A percentile compares a stretch with the other conserved stretches of the same genome.
These are phyloP conservation scores for Lindbergichthys nudifrons DNA, from an alignment of 2,797 vertebrate genomes.

Conservation along the genomic window DNA sequence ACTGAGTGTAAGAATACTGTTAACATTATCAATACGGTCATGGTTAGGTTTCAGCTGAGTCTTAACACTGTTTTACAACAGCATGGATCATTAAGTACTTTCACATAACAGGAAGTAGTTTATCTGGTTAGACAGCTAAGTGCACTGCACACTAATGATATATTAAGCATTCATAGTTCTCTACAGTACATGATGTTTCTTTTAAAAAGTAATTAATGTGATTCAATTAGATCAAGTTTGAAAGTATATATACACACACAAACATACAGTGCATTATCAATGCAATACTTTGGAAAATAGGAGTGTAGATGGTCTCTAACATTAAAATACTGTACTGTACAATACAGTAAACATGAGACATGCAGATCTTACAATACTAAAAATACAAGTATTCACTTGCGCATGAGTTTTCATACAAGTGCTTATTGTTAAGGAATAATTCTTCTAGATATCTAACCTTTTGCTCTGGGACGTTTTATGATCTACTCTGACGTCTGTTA, in stretches of 20 bases:
- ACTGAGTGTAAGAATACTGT: neutral
- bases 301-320: slow-evolving; percentile 44
- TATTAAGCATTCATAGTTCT: neutral
- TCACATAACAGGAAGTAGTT: slow-evolving; percentile 22
- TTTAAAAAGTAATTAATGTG: slow-evolving; percentile 12
- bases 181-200: slow-evolving; percentile 6
- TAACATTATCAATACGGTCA: slow-evolving; percentile 1
- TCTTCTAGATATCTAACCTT: too few relatives aligned
- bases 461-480: too few relatives aligned
- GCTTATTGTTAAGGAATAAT: too few relatives aligned
- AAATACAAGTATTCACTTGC: slow-evolving; percentile 2
- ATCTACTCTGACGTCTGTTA: too few relatives aligned
- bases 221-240: slow-evolving; percentile 6
- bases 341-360: slow-evolving; percentile 25
- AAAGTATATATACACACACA: neutral
- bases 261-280: neutral
- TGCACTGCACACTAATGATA: slow-evolving; percentile 35
- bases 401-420: neutral
- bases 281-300: slow-evolving; percentile 2
- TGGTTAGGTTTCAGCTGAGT: neutral
- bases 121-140: slow-evolving; percentile 31
- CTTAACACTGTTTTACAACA: slow-evolving; percentile 24
- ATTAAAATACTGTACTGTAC: slow-evolving; percentile 10
- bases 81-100: slow-evolving; percentile 16
- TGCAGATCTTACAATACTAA: slow-evolving; percentile 4